Evolutionary conservation across 2,888 invertebrate species (phyloP), one percentile per base, ranked within the genome.

Genomic region (Watsonalla binaria): DNA sequence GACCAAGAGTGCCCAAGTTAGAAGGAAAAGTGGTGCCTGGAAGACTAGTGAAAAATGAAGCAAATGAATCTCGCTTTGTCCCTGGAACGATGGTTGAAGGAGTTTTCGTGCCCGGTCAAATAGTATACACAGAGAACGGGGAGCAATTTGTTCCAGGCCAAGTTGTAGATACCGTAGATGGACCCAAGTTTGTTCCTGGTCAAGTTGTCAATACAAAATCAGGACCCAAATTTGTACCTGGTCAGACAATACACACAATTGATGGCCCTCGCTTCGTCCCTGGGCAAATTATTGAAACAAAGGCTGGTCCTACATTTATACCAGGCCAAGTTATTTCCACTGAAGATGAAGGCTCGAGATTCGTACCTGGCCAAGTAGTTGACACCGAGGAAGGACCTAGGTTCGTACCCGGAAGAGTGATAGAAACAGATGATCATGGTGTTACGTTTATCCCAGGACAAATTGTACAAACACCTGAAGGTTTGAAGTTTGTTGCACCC

Each of bases 361-460:
- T 93, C 70, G 92, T 93, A 6, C 93, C 93, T 13, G 93, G 95
- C 5, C 94, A 94, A 81, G 94, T 95, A 0, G 94, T 95, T n/a
- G 94, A 94, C 64, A 94, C 94, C 0, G 92, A 93, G 57, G 93
- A 94, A 69, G 94, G 94, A 0, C 94, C 94, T 5, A 86, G 94
- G 66, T 95, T 95, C 76, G 91, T 95, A 5, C 92, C 94, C 0
- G 95, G 96, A 0, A 93, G 95, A 84, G 94, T 94, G 51, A 92
- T 95, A 48, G 93, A 94, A 70, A 94, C 94, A 0, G 94, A 94
- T 54, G 92, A 92, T 50, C 94, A 95, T 14, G 93, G 93, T 33
- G 92, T 95, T 2, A 94, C 94, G 53, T 96, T 96, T 78, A 93
- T 96, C 6, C 95, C 96, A 6, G 96, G 96, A 0, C 95, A 95